Evolutionary conservation across 2,113 vertebrate species (phyloP).

Genomic region (Siniperca knerii): DNA sequence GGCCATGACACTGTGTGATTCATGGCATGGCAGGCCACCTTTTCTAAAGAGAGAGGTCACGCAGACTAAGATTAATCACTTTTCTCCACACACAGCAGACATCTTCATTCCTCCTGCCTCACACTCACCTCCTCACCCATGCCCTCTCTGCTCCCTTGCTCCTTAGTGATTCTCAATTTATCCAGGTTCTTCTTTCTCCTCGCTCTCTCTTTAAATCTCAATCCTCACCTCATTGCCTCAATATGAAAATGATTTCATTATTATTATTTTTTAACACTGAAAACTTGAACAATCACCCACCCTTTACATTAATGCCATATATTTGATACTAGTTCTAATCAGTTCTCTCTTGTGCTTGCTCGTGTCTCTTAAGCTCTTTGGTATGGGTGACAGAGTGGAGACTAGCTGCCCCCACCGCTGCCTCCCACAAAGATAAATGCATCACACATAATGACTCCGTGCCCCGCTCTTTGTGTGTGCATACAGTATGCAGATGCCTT

Average conservation of each 20-base stretch:
- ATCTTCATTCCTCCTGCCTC: slow-evolving; percentile 38
- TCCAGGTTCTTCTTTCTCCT: neutral
- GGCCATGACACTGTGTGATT: slow-evolving; percentile 38
- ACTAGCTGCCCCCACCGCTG: slow-evolving; percentile 7
- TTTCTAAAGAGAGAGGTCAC: slow-evolving; percentile 51
- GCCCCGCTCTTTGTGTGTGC: neutral
- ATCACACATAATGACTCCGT: slow-evolving; percentile 41
- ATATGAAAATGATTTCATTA: neutral
- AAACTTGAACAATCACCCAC: neutral
- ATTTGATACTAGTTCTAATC: slow-evolving; percentile 17
- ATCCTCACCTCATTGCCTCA: neutral
- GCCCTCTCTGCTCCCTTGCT: neutral
- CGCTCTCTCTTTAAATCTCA: neutral
- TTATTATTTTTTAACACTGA: neutral
- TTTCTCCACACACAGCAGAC: neutral
- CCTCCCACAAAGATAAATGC: slow-evolving; percentile 59
- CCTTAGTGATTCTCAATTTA: neutral
- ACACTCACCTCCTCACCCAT: slow-evolving; percentile 2
- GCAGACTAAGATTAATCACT: slow-evolving; percentile 50
- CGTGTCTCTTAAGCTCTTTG: neutral
- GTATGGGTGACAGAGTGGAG: slow-evolving; percentile 5
- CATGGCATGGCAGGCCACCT: slow-evolving; percentile 22
- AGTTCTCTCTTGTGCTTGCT: neutral
- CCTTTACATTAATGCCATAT: neutral
- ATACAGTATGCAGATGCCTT: slow-evolving; percentile 6